These are phyloP conservation scores for Sebastolobus alascanus DNA, from an alignment of 2,797 vertebrate species.

Conservation along the genomic window DNA sequence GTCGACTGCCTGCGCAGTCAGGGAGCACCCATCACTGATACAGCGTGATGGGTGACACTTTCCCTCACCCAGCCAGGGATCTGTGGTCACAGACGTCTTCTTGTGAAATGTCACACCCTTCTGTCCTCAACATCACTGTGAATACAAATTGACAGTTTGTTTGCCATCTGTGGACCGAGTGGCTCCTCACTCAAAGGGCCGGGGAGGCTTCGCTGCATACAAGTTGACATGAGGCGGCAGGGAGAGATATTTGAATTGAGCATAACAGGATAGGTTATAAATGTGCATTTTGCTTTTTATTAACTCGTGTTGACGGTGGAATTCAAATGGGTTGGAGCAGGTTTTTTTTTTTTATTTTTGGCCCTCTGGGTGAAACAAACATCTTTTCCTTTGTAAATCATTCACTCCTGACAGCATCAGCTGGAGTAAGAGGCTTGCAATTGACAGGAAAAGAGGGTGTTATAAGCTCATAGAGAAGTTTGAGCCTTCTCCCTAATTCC, in stretches of 20 bases:
- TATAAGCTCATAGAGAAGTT: conserved; percentile 21
- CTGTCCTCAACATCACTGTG: conserved; percentile 76
- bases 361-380: conserved; percentile 11
- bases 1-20: conserved; percentile 31
- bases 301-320: neutral
- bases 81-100: conserved; percentile 80
- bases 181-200: conserved; percentile 49
- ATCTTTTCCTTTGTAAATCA: conserved; percentile 21
- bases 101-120: conserved; percentile 86
- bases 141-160: conserved; percentile 84
- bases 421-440: conserved; percentile 22
- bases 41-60: conserved; percentile 53
- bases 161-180: conserved; percentile 82
- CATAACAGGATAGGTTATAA: conserved; percentile 3
- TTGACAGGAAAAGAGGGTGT: conserved; percentile 26
- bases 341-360: conserved; percentile 5
- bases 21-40: conserved; percentile 37
- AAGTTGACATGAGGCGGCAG: conserved; percentile 32
- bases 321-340: neutral
- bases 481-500: conserved; percentile 16
- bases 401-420: conserved; percentile 17
- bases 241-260: conserved; percentile 18
- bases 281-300: neutral
- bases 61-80: conserved; percentile 58
- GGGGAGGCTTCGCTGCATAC: conserved; percentile 43